phyloP scores from a whole-genome alignment of 2,888 invertebrate genomes.

The Erebia aethiops region DNA sequence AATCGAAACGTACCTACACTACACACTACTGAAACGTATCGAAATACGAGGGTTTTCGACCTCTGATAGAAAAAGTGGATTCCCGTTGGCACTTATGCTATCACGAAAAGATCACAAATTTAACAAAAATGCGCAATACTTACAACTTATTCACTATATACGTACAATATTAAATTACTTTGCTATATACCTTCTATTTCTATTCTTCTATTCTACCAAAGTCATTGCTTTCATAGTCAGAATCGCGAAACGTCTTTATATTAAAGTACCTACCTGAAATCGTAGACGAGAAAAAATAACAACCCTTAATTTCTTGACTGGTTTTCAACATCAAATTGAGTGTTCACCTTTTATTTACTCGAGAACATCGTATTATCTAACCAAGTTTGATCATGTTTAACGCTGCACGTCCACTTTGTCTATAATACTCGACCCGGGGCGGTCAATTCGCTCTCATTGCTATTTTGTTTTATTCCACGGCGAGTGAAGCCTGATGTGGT shows the following conservation, averaged over 20 bases:
- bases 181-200: too few relatives aligned
- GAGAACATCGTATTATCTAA: too few relatives aligned
- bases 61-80: conserved; percentile 37
- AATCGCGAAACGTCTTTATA: too few relatives aligned
- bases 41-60: conserved; percentile 37
- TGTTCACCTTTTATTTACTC: too few relatives aligned
- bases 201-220: too few relatives aligned
- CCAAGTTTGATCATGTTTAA: neutral
- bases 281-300: too few relatives aligned
- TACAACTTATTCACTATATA: neutral
- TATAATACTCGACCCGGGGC: conserved; percentile 30
- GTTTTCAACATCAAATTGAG: too few relatives aligned
- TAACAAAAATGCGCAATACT: neutral
- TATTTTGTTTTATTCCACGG: conserved; percentile 32
- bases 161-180: too few relatives aligned
- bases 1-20: conserved; percentile 58
- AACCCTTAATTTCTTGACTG: too few relatives aligned
- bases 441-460: conserved; percentile 9
- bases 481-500: conserved; percentile 56
- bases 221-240: too few relatives aligned
- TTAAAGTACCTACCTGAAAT: too few relatives aligned
- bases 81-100: conserved; percentile 20
- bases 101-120: neutral
- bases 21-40: conserved; percentile 53
- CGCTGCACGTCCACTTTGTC: neutral